Evolutionary conservation across 2,113 vertebrate species (phyloP).

Genomic region (Brachyhypopomus occidentalis): DNA sequence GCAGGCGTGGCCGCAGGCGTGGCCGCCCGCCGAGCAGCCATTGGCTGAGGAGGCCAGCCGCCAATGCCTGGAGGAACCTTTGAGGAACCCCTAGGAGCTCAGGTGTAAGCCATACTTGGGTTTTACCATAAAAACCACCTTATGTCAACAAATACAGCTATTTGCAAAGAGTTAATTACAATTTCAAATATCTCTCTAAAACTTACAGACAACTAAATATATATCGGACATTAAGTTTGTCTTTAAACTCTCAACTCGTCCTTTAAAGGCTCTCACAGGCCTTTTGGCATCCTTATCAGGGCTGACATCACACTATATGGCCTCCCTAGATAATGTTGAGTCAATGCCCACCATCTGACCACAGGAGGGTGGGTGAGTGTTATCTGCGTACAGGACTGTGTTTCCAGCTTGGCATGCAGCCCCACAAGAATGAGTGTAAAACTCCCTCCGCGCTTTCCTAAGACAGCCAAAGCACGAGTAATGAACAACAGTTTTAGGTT

Average conservation of each 20-base stretch:
- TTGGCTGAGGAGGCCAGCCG: too few relatives aligned
- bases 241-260: background rate
- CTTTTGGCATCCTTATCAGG: background rate
- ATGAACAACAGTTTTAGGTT: too few relatives aligned
- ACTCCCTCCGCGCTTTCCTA: background rate
- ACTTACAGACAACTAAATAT: background rate
- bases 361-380: conserved; percentile 22
- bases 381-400: conserved; percentile 14
- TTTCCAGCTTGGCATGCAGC: background rate
- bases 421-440: background rate
- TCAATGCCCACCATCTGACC: conserved; percentile 2
- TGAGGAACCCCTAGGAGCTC: background rate
- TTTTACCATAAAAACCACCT: too few relatives aligned
- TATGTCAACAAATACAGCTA: background rate
- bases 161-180: background rate
- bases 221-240: background rate
- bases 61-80: too few relatives aligned
- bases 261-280: background rate
- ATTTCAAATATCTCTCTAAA: background rate
- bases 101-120: background rate
- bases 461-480: background rate
- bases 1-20: background rate
- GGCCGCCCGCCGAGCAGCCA: too few relatives aligned
- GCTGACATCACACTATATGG: conserved; percentile 17
- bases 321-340: conserved; percentile 11